phyloP scores from a whole-genome alignment of 2,888 invertebrate genomes.

The Agrochola lychnidis region DNA sequence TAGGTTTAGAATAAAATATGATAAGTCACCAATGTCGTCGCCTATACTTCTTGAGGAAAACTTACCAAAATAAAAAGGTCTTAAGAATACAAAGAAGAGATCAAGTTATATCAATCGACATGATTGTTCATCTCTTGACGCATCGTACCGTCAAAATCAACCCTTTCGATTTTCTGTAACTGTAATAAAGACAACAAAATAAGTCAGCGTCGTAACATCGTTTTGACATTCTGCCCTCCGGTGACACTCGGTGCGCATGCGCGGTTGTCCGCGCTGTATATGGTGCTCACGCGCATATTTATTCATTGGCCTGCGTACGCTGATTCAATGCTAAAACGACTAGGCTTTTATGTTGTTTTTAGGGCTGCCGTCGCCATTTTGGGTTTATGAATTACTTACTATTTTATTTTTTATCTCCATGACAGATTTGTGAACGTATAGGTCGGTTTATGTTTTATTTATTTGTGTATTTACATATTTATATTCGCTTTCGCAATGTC shows the following conservation, averaged over 20 bases:
- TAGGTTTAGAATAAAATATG: neutral
- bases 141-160: constrained; percentile 13
- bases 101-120: neutral
- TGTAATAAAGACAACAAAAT: constrained; percentile 55
- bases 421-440: constrained; percentile 59
- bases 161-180: neutral
- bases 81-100: neutral
- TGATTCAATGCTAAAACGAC: constrained; percentile 77
- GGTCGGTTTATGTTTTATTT: constrained; percentile 57
- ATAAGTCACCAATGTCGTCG: too few species aligned
- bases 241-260: constrained; percentile 73
- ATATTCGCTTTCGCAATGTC: constrained; percentile 43
- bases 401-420: constrained; percentile 60
- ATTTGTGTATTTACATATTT: constrained; percentile 49
- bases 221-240: constrained; percentile 75
- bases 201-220: constrained; percentile 51
- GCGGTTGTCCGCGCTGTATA: constrained; percentile 81
- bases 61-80: neutral
- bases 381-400: constrained; percentile 61
- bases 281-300: constrained; percentile 82
- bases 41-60: neutral
- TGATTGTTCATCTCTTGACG: neutral
- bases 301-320: constrained; percentile 78
- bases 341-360: constrained; percentile 74
- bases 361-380: constrained; percentile 69